A percentile compares a stretch with the other conserved stretches of the same genome.
Conservation (phyloP, 2,113 vertebrate species). For the Thermophis baileyi region DNA sequence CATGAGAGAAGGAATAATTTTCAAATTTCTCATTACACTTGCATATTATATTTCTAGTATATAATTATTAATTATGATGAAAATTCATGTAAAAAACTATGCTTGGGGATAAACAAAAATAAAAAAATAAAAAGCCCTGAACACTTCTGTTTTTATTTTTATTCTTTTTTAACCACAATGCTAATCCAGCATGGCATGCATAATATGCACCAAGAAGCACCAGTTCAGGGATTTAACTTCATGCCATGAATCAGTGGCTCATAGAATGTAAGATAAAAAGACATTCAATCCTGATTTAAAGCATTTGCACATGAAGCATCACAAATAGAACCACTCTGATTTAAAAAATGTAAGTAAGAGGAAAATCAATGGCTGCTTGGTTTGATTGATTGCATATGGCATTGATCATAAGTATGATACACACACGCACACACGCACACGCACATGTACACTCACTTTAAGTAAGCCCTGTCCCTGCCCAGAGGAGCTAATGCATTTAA, state of each 20-base stretch:
- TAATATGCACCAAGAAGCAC: background rate
- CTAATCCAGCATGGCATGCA: background rate
- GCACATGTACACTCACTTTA: background rate
- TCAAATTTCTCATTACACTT: background rate
- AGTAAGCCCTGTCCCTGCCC: background rate
- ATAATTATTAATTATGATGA: background rate
- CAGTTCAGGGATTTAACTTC: background rate
- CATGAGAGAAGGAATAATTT: background rate
- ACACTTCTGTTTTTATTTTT: background rate
- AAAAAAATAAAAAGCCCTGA: background rate
- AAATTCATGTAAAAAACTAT: background rate
- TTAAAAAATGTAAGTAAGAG: background rate
- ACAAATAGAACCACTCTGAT: background rate
- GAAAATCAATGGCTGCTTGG: background rate
- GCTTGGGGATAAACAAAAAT: background rate
- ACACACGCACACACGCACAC: too few species aligned
- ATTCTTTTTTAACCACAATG: background rate
- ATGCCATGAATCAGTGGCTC: background rate
- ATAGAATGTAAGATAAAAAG: slow-evolving; percentile 2
- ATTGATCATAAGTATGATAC: background rate
- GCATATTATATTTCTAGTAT: background rate
- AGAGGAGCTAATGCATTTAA: background rate
- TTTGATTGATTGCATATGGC: background rate
- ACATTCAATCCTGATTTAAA: slow-evolving; percentile 3
- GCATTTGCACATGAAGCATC: background rate